Evolutionary conservation across 2,797 vertebrate genomes (phyloP).

Genomic region (Rhadinocentrus ornatus): DNA sequence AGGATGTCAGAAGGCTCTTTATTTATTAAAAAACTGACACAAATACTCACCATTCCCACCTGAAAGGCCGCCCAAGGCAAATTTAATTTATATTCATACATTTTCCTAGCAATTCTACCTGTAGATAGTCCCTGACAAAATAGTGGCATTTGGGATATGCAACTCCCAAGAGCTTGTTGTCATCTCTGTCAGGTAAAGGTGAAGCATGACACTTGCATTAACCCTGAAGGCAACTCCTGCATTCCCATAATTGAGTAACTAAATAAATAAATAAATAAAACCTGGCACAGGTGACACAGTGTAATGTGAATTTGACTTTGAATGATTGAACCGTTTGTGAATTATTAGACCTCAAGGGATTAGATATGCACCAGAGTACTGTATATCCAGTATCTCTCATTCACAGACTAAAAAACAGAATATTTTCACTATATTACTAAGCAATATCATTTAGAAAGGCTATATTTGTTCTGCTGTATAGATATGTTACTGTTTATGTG

Average conservation of each 20-base stretch:
- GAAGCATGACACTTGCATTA: constrained; percentile 30
- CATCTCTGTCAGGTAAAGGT: constrained; percentile 46
- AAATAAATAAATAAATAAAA: constrained; percentile 17
- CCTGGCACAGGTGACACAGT: neutral
- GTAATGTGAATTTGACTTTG: constrained; percentile 10
- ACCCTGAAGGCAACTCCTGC: constrained; percentile 29
- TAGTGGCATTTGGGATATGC: constrained; percentile 33
- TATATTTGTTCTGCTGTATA: neutral
- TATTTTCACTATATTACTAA: neutral
- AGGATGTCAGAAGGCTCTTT: constrained; percentile 22
- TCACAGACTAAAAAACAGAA: neutral
- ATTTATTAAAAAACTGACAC: constrained; percentile 24
- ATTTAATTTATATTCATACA: constrained; percentile 33
- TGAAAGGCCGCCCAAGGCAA: constrained; percentile 22
- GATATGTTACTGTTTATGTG: neutral
- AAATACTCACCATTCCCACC: constrained; percentile 23
- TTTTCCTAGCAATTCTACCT: constrained; percentile 24
- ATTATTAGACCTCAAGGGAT: constrained; percentile 4
- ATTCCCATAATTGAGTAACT: constrained; percentile 25
- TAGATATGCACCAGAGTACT: neutral
- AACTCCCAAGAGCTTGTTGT: constrained; percentile 34
- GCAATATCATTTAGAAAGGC: constrained; percentile 5
- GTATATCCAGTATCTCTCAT: neutral
- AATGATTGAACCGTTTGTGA: constrained; percentile 12
- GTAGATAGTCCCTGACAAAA: constrained; percentile 20